Evolutionary conservation across 2,113 vertebrate species (phyloP), one percentile per base, ranked within the genome.

Genomic region (Apodemus sylvaticus): DNA sequence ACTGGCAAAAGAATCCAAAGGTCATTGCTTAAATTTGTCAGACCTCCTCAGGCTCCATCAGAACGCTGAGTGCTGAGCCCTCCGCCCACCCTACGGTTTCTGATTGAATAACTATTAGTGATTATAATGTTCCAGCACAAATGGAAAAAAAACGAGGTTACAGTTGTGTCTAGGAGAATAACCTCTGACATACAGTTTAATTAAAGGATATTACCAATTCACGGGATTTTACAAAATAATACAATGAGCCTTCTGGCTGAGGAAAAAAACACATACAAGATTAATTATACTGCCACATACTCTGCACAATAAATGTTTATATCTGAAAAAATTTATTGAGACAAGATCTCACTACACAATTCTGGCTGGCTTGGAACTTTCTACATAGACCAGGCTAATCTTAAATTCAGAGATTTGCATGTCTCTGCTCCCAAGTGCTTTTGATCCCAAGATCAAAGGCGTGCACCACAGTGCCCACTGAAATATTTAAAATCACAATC

Each of bases 141-240:
- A 48, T 92, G 26, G 48, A 51, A 74, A 88, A 88, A 85, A 86
- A 48, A 88, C 19, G 81, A 89, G 70, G 90, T 89, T 78, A 90
- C 9, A 93, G 10, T 77, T 89, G 89, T 90, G 51, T 91, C 85
- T 60, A 88, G 51, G 9, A 96, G 78, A 91, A 74, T 73, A 96
- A 91, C 9, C 45, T 88, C n/a, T 85, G 36, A 91, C 94, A 45
- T 78, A 96, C 73, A 97, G 93, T 64, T 95, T 95, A 93, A 93
- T 85, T 73, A 88, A 1, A 90, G 90, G 81, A 60, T 78, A 87
- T 87, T 64, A 62, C 85, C 64, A 86, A 90, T 83, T 91, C 91
- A 86, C 64, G 82, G 51, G 39, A 90, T 62, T 39, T 95, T 71
- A 94, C 11, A 95, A 91, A 93, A 70, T 70, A 96, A 94, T 26